phyloP scores from a whole-genome alignment of 2,888 invertebrate species.

The Axea sp. region DNA sequence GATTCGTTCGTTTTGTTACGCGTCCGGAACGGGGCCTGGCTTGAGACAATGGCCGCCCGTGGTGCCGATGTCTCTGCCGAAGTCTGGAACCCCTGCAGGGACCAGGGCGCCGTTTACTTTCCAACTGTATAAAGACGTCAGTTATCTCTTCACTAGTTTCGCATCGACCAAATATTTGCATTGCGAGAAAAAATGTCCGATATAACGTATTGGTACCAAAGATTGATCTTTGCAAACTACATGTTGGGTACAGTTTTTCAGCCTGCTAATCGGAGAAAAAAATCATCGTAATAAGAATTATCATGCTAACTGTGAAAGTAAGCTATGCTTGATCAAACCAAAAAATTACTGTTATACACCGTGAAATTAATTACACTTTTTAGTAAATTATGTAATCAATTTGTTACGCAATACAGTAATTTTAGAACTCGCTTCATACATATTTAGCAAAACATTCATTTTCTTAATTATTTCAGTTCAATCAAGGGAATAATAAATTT shows the following conservation, averaged over 20 bases:
- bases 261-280: too few species aligned
- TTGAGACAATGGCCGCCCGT: constrained; percentile 78
- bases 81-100: constrained; percentile 75
- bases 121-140: constrained; percentile 67
- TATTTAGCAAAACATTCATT: too few species aligned
- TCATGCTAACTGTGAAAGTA: too few species aligned
- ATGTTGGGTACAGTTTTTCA: not conserved
- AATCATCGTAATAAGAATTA: too few species aligned
- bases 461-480: too few species aligned
- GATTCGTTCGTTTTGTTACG: constrained; percentile 62
- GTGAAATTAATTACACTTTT: too few species aligned
- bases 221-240: constrained; percentile 36
- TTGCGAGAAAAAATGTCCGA: constrained; percentile 46
- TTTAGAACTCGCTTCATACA: too few species aligned
- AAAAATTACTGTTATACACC: too few species aligned
- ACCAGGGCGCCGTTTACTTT: constrained; percentile 64
- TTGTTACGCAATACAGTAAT: too few species aligned
- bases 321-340: too few species aligned
- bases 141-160: constrained; percentile 60
- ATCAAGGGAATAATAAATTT: too few species aligned
- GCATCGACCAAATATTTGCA: constrained; percentile 58
- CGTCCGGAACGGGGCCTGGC: constrained; percentile 63
- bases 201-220: constrained; percentile 33
- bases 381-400: too few species aligned
- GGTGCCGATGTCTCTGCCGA: constrained; percentile 77